phyloP scores from a whole-genome alignment of 1,140 invertebrate genomes.

The Drosophila littoralis region DNA sequence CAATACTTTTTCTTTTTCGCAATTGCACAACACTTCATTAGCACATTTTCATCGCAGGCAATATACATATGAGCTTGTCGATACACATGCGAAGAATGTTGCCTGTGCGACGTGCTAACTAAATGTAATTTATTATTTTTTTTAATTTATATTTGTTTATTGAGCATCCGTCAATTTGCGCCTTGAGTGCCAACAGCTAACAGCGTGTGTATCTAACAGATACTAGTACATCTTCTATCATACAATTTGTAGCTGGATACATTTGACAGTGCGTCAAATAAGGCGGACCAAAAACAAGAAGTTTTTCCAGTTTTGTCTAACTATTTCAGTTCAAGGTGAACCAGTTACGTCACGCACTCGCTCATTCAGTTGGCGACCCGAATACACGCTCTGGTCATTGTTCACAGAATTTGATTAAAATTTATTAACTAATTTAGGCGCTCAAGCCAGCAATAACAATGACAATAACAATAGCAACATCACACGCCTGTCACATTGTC shows the following conservation, averaged over 20 bases:
- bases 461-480: conserved; percentile 34
- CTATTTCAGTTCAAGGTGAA: conserved; percentile 47
- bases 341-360: conserved; percentile 38
- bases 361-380: conserved; percentile 26
- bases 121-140: conserved; percentile 54
- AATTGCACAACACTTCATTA: conserved; percentile 41
- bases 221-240: conserved; percentile 4
- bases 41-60: conserved; percentile 9
- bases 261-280: neutral
- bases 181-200: neutral
- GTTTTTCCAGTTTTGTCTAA: conserved; percentile 7
- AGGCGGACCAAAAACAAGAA: neutral
- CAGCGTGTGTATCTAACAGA: conserved; percentile 8
- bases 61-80: neutral
- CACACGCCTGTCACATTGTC: conserved; percentile 28
- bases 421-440: conserved; percentile 57
- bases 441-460: conserved; percentile 24
- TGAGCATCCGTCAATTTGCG: conserved; percentile 29
- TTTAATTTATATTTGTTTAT: conserved; percentile 42
- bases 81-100: conserved; percentile 1
- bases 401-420: conserved; percentile 52
- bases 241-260: conserved; percentile 19
- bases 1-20: conserved; percentile 5
- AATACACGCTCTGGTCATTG: conserved; percentile 22
- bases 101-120: conserved; percentile 28